A percentile compares a stretch with the other conserved stretches of the same genome.
Conservation (phyloP, 2,113 vertebrate species). For the Scomber japonicus region DNA sequence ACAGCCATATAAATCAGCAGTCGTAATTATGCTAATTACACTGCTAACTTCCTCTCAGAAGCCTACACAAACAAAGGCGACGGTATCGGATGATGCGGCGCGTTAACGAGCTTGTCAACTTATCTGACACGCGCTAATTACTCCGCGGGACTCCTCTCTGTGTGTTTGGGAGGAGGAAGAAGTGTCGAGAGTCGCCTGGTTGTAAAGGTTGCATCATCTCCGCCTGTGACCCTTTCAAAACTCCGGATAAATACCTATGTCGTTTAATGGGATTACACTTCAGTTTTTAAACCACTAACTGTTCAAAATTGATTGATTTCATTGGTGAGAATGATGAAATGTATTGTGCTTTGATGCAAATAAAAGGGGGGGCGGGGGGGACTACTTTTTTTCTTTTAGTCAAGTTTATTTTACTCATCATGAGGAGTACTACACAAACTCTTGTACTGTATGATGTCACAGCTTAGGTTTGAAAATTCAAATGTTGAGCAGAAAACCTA, state of each 20-base stretch:
- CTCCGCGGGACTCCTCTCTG: conserved; percentile 61
- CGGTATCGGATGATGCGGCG: conserved; percentile 76
- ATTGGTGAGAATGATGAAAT: not conserved
- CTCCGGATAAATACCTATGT: not conserved
- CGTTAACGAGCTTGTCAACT: conserved; percentile 85
- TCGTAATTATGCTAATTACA: conserved; percentile 85
- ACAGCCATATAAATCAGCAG: conserved; percentile 83
- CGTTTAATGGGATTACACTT: conserved; percentile 22
- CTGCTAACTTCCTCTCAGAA: conserved; percentile 83
- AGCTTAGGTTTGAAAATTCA: too few relatives aligned
- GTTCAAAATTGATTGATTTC: not conserved
- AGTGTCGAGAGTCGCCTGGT: conserved; percentile 10
- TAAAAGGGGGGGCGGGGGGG: not conserved
- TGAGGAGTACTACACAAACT: too few relatives aligned
- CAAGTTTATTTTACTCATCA: too few relatives aligned
- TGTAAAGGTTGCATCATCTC: conserved; percentile 43
- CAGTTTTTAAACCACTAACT: conserved; percentile 8
- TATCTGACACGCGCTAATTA: conserved; percentile 83
- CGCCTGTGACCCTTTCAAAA: not conserved
- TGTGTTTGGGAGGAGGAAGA: conserved; percentile 41
- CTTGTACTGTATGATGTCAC: too few relatives aligned
- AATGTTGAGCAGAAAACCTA: too few relatives aligned
- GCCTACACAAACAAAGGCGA: conserved; percentile 81
- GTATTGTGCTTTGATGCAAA: not conserved
- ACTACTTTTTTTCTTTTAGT: too few relatives aligned